Conservation (phyloP, 30 jellyfish, hydroid and myxozoan genomes). For the Turritopsis rubra region DNA sequence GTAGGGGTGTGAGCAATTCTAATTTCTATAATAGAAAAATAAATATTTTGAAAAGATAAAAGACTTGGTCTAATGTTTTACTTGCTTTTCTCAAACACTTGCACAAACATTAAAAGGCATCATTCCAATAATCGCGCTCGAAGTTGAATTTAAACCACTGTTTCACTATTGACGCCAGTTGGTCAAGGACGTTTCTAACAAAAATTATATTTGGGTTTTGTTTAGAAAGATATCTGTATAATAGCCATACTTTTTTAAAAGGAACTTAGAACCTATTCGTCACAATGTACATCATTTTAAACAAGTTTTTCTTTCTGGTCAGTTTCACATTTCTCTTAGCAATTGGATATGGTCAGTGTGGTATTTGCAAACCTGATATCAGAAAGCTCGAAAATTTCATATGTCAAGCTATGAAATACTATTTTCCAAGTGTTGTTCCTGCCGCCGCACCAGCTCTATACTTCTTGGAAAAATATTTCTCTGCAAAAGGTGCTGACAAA, state of each 20-base stretch:
- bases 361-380: not conserved
- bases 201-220: no score
- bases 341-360: not conserved
- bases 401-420: not conserved
- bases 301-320: not conserved
- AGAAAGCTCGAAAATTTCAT: not conserved
- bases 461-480: not conserved
- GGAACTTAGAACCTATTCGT: no score
- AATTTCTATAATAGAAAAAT: no score
- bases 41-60: not conserved
- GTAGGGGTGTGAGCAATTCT: no score
- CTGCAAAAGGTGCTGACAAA: not conserved
- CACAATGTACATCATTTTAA: no score
- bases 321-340: not conserved
- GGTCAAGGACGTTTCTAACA: no score
- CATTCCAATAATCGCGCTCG: not conserved
- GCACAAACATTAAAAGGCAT: not conserved
- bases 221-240: no score
- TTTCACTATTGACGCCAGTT: no score
- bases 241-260: no score
- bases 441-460: not conserved
- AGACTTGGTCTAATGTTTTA: not conserved
- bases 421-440: constrained; percentile 3
- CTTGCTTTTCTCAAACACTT: not conserved
- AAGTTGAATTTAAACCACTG: no score